Evolutionary conservation across 1,140 invertebrate genomes (phyloP).

Genomic region (Manduca sexta): DNA sequence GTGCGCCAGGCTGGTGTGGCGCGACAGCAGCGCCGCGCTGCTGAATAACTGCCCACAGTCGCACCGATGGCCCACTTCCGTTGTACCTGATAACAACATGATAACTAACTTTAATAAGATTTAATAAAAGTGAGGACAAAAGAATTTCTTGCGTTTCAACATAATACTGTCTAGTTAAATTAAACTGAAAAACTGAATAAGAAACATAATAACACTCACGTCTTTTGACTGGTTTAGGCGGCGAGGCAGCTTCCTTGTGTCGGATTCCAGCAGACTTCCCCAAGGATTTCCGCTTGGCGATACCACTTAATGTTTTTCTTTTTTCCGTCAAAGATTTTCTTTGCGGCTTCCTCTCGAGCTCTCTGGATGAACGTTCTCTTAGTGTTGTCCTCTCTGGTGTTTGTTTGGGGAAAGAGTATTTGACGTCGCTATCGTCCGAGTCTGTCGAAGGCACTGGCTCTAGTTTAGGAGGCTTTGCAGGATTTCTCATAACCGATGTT

Average conservation of each 20-base stretch:
- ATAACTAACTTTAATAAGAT: too few relatives aligned
- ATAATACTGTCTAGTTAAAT: too few relatives aligned
- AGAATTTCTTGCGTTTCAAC: too few relatives aligned
- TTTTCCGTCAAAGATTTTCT: conserved; percentile 39
- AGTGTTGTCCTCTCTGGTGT: not conserved
- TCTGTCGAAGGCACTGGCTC: conserved; percentile 37
- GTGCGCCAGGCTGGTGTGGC: conserved; percentile 60
- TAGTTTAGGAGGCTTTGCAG: conserved; percentile 18
- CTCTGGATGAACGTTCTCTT: not conserved
- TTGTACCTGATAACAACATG: conserved; percentile 27
- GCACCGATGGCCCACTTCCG: conserved; percentile 50
- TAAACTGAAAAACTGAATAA: too few relatives aligned
- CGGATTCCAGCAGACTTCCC: conserved; percentile 25
- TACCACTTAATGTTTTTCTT: conserved; percentile 43
- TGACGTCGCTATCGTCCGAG: conserved; percentile 61
- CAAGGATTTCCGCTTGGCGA: conserved; percentile 53
- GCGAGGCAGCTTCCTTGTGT: conserved; percentile 27
- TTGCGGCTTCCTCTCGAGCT: conserved; percentile 18
- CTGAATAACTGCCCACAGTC: conserved; percentile 66
- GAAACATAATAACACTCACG: too few relatives aligned
- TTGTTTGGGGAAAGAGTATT: conserved; percentile 56
- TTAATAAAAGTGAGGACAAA: too few relatives aligned
- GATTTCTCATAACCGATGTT: conserved; percentile 6
- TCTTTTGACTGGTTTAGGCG: conserved; percentile 40
- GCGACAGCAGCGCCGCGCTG: conserved; percentile 53